phyloP scores from a whole-genome alignment of 2,797 vertebrate species.

The Amblyraja radiata region DNA sequence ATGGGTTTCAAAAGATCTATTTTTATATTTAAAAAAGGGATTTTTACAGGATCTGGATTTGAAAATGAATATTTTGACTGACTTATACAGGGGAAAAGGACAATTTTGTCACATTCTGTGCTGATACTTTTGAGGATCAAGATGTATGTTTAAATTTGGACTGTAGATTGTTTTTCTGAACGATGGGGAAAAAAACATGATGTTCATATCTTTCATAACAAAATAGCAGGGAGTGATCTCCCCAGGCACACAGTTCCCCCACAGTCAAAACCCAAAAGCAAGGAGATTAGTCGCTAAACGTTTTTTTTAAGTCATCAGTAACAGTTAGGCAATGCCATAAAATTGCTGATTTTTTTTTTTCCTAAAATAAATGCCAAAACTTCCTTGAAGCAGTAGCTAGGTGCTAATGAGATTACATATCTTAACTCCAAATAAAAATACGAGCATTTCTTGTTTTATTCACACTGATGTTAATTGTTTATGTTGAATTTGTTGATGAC shows the following conservation, averaged over 20 bases:
- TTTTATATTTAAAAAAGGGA: conserved; percentile 97
- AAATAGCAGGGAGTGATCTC: conserved; percentile 94
- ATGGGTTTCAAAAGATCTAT: conserved; percentile 99
- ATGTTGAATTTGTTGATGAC: conserved; percentile 72
- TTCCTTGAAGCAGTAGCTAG: conserved; percentile 99
- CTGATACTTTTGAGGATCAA: conserved; percentile 99
- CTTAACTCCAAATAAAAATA: conserved; percentile 66
- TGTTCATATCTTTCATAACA: conserved; percentile 99
- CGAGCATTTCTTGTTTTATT: conserved; percentile 15
- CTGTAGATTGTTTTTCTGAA: conserved; percentile 97
- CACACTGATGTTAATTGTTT: conserved; percentile 46
- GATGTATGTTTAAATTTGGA: conserved; percentile 97
- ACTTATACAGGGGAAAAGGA: conserved; percentile 95
- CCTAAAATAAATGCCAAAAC: conserved; percentile 74
- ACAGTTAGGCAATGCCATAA: conserved; percentile 84
- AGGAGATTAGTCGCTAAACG: conserved; percentile 94
- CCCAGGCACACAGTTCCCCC: conserved; percentile 85
- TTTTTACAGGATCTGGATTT: conserved; percentile 99
- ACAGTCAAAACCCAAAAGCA: conserved; percentile 99
- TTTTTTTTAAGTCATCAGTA: conserved; percentile 95
- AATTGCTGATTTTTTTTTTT: conserved; percentile 60
- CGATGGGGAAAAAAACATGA: conserved; percentile 95
- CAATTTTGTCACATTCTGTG: conserved; percentile 99
- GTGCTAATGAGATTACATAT: conserved; percentile 99
- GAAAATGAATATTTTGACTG: conserved; percentile 99